Conservation (phyloP, 2,888 invertebrate genomes). For the Eupithecia tripunctaria region DNA sequence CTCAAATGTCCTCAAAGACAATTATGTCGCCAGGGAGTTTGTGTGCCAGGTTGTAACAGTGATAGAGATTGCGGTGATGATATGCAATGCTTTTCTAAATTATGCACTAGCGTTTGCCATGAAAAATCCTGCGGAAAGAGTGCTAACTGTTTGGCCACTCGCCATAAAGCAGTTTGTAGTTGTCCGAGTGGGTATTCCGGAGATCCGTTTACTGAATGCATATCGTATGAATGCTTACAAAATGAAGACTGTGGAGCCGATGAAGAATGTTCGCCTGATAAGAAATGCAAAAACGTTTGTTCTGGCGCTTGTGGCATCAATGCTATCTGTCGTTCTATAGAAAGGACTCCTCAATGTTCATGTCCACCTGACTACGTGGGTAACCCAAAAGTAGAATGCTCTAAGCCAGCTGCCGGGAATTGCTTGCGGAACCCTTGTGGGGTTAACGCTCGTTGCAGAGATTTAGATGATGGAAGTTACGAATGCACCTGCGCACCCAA, state of each 20-base stretch:
- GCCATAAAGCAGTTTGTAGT: conserved; percentile 93
- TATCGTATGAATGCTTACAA: conserved; percentile 89
- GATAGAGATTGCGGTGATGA: conserved; percentile 92
- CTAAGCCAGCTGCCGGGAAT: conserved; percentile 87
- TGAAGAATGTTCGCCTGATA: conserved; percentile 89
- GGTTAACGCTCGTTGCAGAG: conserved; percentile 91
- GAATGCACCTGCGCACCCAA: conserved; percentile 92
- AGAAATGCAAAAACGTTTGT: conserved; percentile 92
- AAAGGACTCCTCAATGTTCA: conserved; percentile 91
- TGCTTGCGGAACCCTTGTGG: conserved; percentile 94
- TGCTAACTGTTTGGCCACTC: conserved; percentile 91
- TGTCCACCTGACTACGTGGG: conserved; percentile 92
- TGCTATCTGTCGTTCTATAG: conserved; percentile 92
- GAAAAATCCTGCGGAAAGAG: conserved; percentile 91
- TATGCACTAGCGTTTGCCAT: conserved; percentile 89
- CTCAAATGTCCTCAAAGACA: conserved; percentile 91
- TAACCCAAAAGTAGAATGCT: conserved; percentile 91
- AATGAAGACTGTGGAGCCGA: conserved; percentile 91
- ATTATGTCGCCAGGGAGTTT: conserved; percentile 88
- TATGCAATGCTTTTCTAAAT: conserved; percentile 87
- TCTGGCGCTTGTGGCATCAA: conserved; percentile 91
- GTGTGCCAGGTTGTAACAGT: conserved; percentile 91
- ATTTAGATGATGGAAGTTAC: conserved; percentile 89
- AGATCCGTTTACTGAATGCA: conserved; percentile 90
- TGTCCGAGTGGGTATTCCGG: conserved; percentile 95